phyloP scores from a whole-genome alignment of 1,140 invertebrate species.

The Bombus ignitus region DNA sequence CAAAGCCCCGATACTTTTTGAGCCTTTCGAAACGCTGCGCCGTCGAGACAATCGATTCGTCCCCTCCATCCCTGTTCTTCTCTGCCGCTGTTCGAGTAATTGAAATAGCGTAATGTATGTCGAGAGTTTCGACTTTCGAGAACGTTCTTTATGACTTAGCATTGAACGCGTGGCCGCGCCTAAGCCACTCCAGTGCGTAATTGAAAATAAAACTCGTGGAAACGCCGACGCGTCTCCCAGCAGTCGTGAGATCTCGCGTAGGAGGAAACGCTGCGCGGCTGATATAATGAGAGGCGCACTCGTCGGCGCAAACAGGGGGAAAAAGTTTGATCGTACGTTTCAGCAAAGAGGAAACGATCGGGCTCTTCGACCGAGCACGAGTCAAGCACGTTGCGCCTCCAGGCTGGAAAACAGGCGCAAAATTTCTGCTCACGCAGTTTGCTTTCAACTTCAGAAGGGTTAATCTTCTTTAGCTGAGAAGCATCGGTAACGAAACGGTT shows the following conservation, averaged over 20 bases:
- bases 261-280: neutral
- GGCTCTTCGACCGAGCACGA: neutral
- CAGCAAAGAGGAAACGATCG: neutral
- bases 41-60: slow-evolving; percentile 35
- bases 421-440: neutral
- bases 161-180: slow-evolving; percentile 20
- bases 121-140: slow-evolving; percentile 29
- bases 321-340: neutral
- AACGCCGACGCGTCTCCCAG: neutral
- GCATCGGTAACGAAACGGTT: neutral
- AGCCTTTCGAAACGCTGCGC: slow-evolving; percentile 28
- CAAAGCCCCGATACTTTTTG: slow-evolving; percentile 47
- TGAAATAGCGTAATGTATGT: slow-evolving; percentile 42
- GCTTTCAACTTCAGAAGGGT: neutral
- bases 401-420: neutral
- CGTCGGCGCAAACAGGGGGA: neutral
- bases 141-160: slow-evolving; percentile 28
- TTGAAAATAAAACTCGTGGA: slow-evolving; percentile 38
- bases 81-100: slow-evolving; percentile 18
- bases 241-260: neutral
- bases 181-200: slow-evolving; percentile 16
- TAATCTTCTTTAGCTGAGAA: neutral
- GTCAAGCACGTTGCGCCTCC: neutral
- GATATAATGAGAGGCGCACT: neutral
- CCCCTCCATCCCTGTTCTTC: neutral